Conservation (phyloP, 2,113 vertebrate genomes). For the Promerops cafer region DNA sequence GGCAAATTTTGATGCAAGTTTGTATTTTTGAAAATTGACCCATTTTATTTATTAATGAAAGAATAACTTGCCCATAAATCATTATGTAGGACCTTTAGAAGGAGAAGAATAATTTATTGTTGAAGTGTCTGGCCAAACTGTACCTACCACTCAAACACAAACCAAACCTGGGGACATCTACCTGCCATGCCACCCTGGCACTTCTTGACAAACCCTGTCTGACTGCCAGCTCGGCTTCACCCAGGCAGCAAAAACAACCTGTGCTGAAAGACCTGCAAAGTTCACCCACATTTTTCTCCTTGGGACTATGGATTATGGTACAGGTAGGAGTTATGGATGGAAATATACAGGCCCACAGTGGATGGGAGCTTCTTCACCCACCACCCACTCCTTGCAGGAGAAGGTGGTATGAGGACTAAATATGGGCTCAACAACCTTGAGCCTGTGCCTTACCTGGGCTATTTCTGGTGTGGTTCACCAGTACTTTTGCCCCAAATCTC, state of each 20-base stretch:
- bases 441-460: not conserved
- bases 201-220: not conserved
- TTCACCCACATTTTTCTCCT: not conserved
- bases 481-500: not conserved
- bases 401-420: not conserved
- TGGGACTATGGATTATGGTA: not conserved
- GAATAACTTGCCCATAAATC: rapidly evolving
- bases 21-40: not conserved
- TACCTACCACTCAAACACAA: not conserved
- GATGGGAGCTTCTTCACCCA: not conserved
- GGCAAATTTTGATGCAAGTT: not conserved
- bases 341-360: rapidly evolving
- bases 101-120: not conserved
- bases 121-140: not conserved
- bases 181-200: not conserved
- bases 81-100: not conserved
- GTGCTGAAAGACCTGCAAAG: not conserved
- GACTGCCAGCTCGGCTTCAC: not conserved
- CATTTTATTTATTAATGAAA: not conserved
- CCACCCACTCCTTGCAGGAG: rapidly evolving
- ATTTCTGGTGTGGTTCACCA: not conserved
- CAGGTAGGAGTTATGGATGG: not conserved
- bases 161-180: not conserved
- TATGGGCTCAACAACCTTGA: not conserved
- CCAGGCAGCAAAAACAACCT: not conserved